Evolutionary conservation across 2,797 vertebrate genomes (phyloP).

Genomic region (Xenopus petersii): DNA sequence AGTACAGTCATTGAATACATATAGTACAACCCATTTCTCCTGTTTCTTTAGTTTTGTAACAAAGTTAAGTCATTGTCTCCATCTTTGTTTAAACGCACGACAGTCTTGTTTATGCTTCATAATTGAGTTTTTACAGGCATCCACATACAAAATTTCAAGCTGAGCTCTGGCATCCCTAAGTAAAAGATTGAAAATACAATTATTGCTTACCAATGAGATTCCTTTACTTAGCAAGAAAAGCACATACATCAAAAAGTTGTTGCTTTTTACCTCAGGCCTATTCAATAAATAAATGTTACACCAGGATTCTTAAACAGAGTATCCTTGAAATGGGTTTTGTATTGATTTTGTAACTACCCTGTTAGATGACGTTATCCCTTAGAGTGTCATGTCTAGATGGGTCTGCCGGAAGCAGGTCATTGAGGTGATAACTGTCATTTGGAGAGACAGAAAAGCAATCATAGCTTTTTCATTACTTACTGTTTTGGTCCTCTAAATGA

Average conservation of each 20-base stretch:
- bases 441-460: conserved; percentile 99
- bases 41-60: background rate
- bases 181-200: conserved; percentile 88
- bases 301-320: conserved; percentile 84
- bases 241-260: conserved; percentile 94
- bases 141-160: conserved; percentile 68
- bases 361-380: conserved; percentile 99
- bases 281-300: conserved; percentile 98
- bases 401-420: conserved; percentile 97
- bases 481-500: conserved; percentile 94
- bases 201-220: conserved; percentile 90
- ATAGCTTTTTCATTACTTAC: conserved; percentile 99
- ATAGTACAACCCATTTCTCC: too few species aligned
- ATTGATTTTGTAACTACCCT: conserved; percentile 99
- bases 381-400: conserved; percentile 96
- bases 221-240: conserved; percentile 84
- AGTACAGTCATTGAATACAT: too few species aligned
- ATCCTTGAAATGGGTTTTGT: conserved; percentile 99
- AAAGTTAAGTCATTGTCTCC: conserved; percentile 13
- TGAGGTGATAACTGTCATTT: conserved; percentile 99
- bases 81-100: conserved; percentile 56
- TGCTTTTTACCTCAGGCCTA: conserved; percentile 85
- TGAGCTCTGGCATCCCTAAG: conserved; percentile 76
- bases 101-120: conserved; percentile 57
- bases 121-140: conserved; percentile 81